Evolutionary conservation across 1,140 invertebrate species (phyloP), one percentile per base, ranked within the genome.

Genomic region (Caenorhabditis briggsae): DNA sequence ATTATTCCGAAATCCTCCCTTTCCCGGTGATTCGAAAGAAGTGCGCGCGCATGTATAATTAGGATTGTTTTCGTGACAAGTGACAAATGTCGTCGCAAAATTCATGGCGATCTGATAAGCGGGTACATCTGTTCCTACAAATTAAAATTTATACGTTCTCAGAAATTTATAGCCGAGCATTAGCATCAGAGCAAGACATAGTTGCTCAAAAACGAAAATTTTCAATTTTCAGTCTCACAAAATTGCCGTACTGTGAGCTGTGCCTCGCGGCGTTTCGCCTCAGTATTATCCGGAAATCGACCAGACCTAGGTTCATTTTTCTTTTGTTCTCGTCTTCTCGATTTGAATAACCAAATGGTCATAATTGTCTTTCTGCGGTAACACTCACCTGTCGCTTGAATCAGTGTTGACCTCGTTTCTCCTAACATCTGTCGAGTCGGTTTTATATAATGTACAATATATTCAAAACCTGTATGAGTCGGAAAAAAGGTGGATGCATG

Each of bases 31-130:
- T 82, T 56, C 48, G 46, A 20, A 43, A 16, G 20, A 41, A 43
- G 50, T 25, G 78, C 33, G 70, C 46, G 70, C 70, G 70, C 46
- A 78, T 78, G 70, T 50, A 78, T 78, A 78, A 78, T 78, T 78
- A 78, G 46, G 46, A 78, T 78, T 78, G 70, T 78, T 78, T 78
- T 78, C 70, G 70, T 78, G 70, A 78, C 70, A n/a, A 78, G 12
- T 78, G 70, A 78, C 70, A 50, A 78, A 78, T 46, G 46, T 23
- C 70, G 12, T 43, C 3, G 3, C 33, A 33, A 33, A 33, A 33
- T 33, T 33, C 33, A 33, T 33, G 33, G 33, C 33, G 33, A 33
- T 33, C 33, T 33, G 33, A 33, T 33, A 33, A 33, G 7, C 11
- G n/a, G 2, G 6, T 78, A 78, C 70, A 78, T 78, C 70, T 78